Base-by-base conservation (phyloP, 2,797 vertebrate species). In the Iguana delicatissima region DNA sequence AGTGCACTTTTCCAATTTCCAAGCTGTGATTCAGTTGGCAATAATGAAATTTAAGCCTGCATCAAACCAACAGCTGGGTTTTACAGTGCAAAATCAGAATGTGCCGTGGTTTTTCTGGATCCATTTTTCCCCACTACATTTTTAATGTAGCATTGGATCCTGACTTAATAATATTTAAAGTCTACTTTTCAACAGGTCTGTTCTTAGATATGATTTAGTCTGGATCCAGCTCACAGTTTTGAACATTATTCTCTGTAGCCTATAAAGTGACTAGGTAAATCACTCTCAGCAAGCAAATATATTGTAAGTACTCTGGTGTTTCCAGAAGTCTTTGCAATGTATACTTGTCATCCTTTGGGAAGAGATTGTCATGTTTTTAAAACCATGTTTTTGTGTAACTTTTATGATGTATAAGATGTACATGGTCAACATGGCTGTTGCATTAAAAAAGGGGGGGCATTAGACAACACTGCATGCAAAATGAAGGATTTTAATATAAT, bases 71-170 rank as follows among this genome's bases (percentile, higher is more conserved):
- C 3, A 29, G 38, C 0, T 87, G 32, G 85, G 3, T 89, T 89
- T 94, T 92, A 73, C 55, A n/a, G 62, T 32, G 16, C 76, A 85
- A 86, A 91, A 59, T 93, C 16, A 92, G 35, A 35, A 5, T 5
- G 82, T 38, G 88, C 81, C 24, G 84, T 16, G 24, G 24, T 93
- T 91, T 82, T 76, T 81, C 57, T 46, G 67, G 32, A 32, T 0
- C 0, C 29, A 79, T 38, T 20, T 42, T 69, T 3, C 16, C n/a
- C 77, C 7, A 42, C 24, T 64, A 9, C 18, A 59, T n/a, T 64
- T 80, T 59, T 85, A 46, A 80, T 32, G 22, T 80, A 52, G 46
- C 46, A 80, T 29, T 80, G 12, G 46, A 46, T 77, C 38, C 74
- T 42, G 74, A 42, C 35, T 42, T 77, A 42, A 2, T 77, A 22